Evolutionary conservation across 2,888 invertebrate genomes (phyloP).

Genomic region (Nomada fucata): DNA sequence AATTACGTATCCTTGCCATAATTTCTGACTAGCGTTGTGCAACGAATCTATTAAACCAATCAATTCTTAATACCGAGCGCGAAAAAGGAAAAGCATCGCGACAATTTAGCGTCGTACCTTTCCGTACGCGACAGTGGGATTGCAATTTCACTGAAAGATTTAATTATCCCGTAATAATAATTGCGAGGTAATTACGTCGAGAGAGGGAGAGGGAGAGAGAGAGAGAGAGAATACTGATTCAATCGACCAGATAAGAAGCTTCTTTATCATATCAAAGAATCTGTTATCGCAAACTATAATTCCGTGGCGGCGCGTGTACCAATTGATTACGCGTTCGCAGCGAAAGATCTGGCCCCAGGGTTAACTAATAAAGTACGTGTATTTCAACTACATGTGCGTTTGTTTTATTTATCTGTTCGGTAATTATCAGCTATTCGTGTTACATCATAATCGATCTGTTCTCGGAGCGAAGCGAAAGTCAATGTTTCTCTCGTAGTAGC

Average conservation of each 20-base stretch:
- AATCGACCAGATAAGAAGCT: neutral
- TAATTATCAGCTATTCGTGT: constrained; percentile 62
- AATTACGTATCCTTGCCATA: neutral
- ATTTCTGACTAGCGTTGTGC: neutral
- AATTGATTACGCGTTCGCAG: neutral
- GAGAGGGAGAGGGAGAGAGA: neutral
- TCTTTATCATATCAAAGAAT: neutral
- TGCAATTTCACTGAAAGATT: neutral
- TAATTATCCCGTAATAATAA: neutral
- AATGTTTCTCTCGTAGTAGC: constrained; percentile 24
- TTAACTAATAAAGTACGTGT: constrained; percentile 54
- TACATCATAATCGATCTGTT: constrained; percentile 34
- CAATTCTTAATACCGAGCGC: neutral
- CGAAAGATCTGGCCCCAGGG: constrained; percentile 41
- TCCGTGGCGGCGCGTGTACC: no score
- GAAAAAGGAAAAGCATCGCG: no score
- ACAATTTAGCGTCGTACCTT: neutral
- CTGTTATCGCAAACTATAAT: neutral
- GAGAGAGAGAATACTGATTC: neutral
- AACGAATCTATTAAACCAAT: constrained; percentile 15
- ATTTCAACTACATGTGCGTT: neutral
- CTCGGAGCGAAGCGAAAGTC: constrained; percentile 45
- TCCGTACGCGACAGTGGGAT: neutral
- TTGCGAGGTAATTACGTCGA: neutral
- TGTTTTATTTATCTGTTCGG: constrained; percentile 34